Evolutionary conservation across 2,797 vertebrate species (phyloP).

Genomic region (Sebastes hubbsi): DNA sequence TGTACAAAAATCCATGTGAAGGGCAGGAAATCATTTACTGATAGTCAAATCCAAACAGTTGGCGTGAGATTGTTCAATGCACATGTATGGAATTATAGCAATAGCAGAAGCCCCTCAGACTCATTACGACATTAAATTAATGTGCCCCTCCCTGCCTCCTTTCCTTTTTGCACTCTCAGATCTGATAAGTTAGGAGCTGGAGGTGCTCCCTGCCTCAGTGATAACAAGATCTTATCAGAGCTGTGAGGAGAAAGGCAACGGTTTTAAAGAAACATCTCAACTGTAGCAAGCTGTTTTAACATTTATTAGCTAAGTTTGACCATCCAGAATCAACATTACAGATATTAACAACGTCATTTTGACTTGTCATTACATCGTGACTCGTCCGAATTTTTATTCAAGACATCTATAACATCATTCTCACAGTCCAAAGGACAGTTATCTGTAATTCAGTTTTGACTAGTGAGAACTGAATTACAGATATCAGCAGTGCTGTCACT

Average conservation of each 20-base stretch:
- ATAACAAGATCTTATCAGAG: neutral
- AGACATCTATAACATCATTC: too few relatives aligned
- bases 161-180: neutral
- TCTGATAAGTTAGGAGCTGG: neutral
- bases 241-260: neutral
- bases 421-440: neutral
- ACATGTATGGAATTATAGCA: neutral
- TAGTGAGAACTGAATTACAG: neutral
- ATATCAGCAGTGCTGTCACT: neutral
- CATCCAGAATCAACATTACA: neutral
- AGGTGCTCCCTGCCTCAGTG: neutral
- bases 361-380: neutral
- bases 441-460: neutral
- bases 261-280: neutral
- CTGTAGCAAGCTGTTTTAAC: neutral
- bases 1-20: neutral
- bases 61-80: neutral
- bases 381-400: too few relatives aligned
- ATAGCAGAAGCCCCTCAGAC: neutral
- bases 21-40: neutral
- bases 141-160: neutral
- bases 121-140: neutral
- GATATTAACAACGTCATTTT: neutral
- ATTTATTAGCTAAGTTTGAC: neutral
- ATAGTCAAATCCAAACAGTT: neutral